Evolutionary conservation across 2,797 vertebrate species (phyloP), one percentile per base, ranked within the genome.

Genomic region (Anabacerthia variegaticeps): DNA sequence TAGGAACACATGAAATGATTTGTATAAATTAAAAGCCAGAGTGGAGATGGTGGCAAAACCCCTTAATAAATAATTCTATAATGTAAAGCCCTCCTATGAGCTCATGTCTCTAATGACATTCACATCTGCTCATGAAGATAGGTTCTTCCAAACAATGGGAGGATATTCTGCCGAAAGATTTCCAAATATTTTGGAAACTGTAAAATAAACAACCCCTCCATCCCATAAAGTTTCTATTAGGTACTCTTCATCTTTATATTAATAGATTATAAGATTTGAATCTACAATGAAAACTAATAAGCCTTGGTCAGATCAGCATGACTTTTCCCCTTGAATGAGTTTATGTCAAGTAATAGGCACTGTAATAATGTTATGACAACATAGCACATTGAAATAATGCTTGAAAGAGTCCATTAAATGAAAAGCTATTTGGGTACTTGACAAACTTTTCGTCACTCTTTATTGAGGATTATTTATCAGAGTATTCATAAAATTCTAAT

Each of bases 261-360:
- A 84, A 66, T 82, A 84, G 80, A 72, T 87, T 37, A 15, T 19
- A 44, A 69, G n/a, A 73, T 51, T 67, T 84, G 67, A 87, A 82
- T 59, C 59, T 87, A 48, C n/a, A 86, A 7, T 59, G 37, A 89
- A 52, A 76, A 56, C 20, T 72, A 81, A 46, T 84, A 92, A 62
- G 46, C 21, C n/a, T 73, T 87, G 39, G 24, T 76, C 82, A 79
- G 51, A 82, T 84, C 83, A 88, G 71, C 43, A 62, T 62, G 77
- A 69, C n/a, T 89, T 93, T 93, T 96, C 36, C 55, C 81, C 77
- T 87, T 91, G 63, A 78, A 69, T 73, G 77, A 82, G 51, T 93
- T 88, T 75, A 82, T 82, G 58, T 62, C 46, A 69, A 91, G 69
- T 79, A 88, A 88, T 26, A 73, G 86, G 27, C 55, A 73, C 30